Base-by-base conservation (phyloP, 2,888 invertebrate species). In the Xestia rhomboidea region DNA sequence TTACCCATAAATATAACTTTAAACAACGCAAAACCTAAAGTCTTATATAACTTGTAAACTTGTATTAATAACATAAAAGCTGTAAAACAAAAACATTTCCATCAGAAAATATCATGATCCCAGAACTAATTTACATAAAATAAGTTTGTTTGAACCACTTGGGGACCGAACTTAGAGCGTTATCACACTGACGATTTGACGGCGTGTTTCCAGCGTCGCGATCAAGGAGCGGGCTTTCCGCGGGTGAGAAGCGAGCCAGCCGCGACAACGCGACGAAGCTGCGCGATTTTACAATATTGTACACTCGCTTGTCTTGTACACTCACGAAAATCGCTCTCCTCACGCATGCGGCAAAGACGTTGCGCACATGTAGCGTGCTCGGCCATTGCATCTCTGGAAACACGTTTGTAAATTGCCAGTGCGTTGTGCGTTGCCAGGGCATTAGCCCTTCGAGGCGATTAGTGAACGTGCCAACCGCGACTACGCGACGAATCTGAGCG, bases 71-170 rank as follows among this genome's bases (percentile, higher is more conserved):
- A 76, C 67, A 46, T 38, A 15, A 74, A 72, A 51, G 66, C 62
- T 64, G 68, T 86, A 88, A 86, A 89, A 90, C 87, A 89, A 89
- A 90, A 90, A 88, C 84, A 88, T 87, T 86, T 85, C 77, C 84
- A 89, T 90, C 88, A 89, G 84, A 90, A 85, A 87, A 89, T 88
- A 88, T 89, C 86, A 89, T 88, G 87, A 88, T 87, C 85, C 77
- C 76, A 76, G 82, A 86, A 80, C 87, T 91, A 90, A 92, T 93
- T 92, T 91, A 87, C 91, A 90, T 92, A 88, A 90, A 89, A 81
- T 86, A 88, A 89, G 80, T 88, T 85, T 75, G 75, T 77, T 79
- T 60, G n/a, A 79, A 77, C 81, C 85, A 72, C 85, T 78, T 75
- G 84, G 85, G 85, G 81, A 80, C 79, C 60, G 81, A 88, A 87